Conservation (phyloP, 2,113 vertebrate species). For the Scolopax mira region DNA sequence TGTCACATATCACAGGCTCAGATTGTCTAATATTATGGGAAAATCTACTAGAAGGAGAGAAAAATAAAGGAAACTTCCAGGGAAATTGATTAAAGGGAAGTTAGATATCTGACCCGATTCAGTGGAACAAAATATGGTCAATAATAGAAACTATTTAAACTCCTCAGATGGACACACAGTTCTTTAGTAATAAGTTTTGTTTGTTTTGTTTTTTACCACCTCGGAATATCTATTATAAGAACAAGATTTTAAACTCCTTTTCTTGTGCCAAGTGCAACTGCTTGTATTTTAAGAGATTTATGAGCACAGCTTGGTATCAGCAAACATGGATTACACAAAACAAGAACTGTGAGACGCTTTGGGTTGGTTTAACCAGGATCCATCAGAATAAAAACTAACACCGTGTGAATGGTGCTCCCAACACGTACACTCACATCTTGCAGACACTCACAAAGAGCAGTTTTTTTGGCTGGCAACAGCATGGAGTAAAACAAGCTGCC, state of each 20-base stretch:
- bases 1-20: slow-evolving; percentile 52
- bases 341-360: neutral
- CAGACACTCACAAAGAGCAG: neutral
- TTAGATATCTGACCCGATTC: slow-evolving; percentile 39
- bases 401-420: neutral
- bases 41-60: slow-evolving; percentile 67
- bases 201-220: slow-evolving; percentile 36
- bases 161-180: slow-evolving; percentile 29
- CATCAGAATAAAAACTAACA: neutral
- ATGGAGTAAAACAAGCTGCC: neutral
- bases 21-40: slow-evolving; percentile 66
- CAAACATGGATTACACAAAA: neutral
- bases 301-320: neutral
- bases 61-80: slow-evolving; percentile 69
- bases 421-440: neutral
- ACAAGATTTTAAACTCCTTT: neutral
- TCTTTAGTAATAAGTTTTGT: slow-evolving; percentile 45
- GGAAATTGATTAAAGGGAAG: slow-evolving; percentile 68
- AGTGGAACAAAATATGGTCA: slow-evolving; percentile 44
- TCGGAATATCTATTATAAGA: slow-evolving; percentile 47
- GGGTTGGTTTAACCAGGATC: neutral
- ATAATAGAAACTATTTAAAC: slow-evolving; percentile 49
- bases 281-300: neutral
- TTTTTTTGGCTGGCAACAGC: neutral
- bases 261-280: neutral